Conservation (phyloP, 2,113 vertebrate genomes). For the Alouatta palliata region DNA sequence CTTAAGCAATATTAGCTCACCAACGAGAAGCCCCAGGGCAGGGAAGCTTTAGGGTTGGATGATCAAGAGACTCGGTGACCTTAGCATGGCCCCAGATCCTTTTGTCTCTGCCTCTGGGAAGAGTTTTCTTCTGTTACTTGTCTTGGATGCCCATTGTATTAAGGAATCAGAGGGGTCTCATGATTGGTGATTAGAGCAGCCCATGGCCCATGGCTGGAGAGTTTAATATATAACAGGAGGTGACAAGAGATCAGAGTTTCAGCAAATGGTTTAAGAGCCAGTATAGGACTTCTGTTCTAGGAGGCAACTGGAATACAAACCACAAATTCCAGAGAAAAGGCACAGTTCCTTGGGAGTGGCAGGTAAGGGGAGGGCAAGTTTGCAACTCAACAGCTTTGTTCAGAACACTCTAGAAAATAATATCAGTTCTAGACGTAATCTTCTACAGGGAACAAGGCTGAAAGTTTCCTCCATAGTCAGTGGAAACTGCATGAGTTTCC, state of each 20-base stretch:
- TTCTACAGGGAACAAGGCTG: not conserved
- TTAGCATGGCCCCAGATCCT: not conserved
- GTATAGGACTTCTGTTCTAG: not conserved
- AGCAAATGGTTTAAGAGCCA: not conserved
- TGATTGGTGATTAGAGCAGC: not conserved
- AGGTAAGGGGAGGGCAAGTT: not conserved
- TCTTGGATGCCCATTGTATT: not conserved
- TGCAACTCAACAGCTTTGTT: not conserved
- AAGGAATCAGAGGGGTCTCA: not conserved
- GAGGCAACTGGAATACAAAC: not conserved
- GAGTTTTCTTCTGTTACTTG: not conserved
- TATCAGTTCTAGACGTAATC: not conserved
- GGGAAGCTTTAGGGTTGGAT: not conserved
- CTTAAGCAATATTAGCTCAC: not conserved
- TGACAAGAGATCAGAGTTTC: not conserved
- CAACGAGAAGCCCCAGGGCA: not conserved
- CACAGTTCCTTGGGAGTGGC: not conserved
- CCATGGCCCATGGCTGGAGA: not conserved
- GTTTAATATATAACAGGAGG: not conserved
- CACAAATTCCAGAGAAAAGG: not conserved
- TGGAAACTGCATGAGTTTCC: not conserved
- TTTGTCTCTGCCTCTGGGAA: not conserved
- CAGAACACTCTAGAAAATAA: not conserved
- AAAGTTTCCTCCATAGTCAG: not conserved
- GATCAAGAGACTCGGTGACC: not conserved